These are phyloP conservation scores for Hydrotaea cyrtoneurina DNA, from an alignment of 2,888 invertebrate species.

Conservation along the genomic window DNA sequence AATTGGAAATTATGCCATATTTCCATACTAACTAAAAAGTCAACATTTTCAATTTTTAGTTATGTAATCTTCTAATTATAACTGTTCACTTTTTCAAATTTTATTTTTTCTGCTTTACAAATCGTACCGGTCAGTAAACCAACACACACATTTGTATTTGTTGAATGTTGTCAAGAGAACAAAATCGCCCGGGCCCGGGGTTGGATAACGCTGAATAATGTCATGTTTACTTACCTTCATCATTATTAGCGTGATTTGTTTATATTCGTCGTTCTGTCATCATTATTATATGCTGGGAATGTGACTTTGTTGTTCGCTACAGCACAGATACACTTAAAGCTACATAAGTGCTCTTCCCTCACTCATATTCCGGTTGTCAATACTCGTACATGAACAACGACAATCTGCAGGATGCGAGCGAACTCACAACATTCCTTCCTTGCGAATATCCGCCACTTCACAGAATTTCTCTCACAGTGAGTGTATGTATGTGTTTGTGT, in stretches of 20 bases:
- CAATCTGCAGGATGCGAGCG: slow-evolving; percentile 56
- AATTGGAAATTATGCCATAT: no score
- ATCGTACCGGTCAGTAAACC: no score
- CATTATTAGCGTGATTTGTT: slow-evolving; percentile 64
- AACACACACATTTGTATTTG: no score
- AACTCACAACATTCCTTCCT: slow-evolving; percentile 55
- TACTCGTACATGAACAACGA: no score
- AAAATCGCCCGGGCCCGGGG: background rate
- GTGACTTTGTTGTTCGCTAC: slow-evolving; percentile 56
- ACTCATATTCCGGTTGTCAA: slow-evolving; percentile 63
- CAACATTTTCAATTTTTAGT: no score
- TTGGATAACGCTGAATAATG: slow-evolving; percentile 1
- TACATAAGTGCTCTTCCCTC: slow-evolving; percentile 62
- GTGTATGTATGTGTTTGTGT: no score
- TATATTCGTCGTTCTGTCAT: slow-evolving; percentile 41
- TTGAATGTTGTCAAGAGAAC: no score
- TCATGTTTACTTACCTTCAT: slow-evolving; percentile 57
- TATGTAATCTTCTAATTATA: no score
- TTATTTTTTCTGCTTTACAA: no score
- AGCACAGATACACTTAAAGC: slow-evolving; percentile 36
- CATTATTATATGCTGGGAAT: slow-evolving; percentile 49
- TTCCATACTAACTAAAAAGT: no score
- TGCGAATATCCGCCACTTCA: slow-evolving; percentile 58
- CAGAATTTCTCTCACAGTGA: no score
- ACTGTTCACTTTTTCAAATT: no score